Evolutionary conservation across 2,797 vertebrate species (phyloP), one percentile per base, ranked within the genome.

Genomic region (Varecia variegata): DNA sequence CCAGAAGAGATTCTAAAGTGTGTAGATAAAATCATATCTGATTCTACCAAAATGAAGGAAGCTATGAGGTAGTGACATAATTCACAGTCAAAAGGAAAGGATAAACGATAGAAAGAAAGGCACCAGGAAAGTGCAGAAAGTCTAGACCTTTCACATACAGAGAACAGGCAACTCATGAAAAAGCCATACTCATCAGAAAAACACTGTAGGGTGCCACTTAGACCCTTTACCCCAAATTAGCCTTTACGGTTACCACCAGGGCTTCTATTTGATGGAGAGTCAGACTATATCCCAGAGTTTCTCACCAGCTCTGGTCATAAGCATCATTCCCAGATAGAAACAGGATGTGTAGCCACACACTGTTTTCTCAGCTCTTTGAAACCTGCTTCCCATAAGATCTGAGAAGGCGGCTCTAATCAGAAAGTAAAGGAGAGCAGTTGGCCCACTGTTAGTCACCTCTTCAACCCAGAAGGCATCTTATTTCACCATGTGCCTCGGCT

Each of bases 381-480:
- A 27, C 60, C 45, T 90, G 65, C 40, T 96, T 93, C 83, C 73
- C 92, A 50, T 23, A 27, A 95, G n/a, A 92, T 77, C 9, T 67
- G 80, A 97, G 74, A 60, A 96, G 56, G 10, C 40, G 60, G 68
- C 82, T 74, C 83, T 38, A 32, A 25, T 54, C 68, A 92, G 38
- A 43, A 89, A 68, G 65, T 15, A n/a, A n/a, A 60, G 56, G 68
- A 94, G 54, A 77, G 25, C 3, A 88, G 50, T 62, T 92, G 25
- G 1, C 1, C 38, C 38, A 92, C 20, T 71, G 85, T 47, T 58
- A 81, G 74, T 89, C 56, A 88, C 62, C 60, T 92, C 84, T 92
- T 62, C 67, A 92, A n/a, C 14, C 30, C 60, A 92, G n/a, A 68
- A 32, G 47, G 12, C 56, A 81, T 58, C 71, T 93, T 81, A 30